Conservation (phyloP, 1,140 invertebrate species). For the Coenobita brevimanus region DNA sequence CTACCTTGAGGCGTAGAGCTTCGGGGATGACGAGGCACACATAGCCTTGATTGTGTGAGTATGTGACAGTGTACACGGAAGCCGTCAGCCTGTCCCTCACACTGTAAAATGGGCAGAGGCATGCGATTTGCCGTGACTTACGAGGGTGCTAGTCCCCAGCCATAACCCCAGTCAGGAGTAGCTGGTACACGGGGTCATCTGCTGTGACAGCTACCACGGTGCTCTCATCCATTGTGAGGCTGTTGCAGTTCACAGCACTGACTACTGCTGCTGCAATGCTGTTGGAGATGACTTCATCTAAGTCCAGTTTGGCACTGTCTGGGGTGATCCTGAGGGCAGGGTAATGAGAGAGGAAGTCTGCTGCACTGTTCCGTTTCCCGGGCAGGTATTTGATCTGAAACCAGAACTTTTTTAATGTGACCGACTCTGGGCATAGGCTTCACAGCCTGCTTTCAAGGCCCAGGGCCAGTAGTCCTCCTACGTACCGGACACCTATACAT, state of each 20-base stretch:
- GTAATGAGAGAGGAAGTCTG: too few relatives aligned
- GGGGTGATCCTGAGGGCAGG: background rate
- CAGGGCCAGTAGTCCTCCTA: too few relatives aligned
- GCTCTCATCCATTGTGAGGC: background rate
- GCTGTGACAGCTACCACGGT: background rate
- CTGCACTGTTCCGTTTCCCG: conserved; percentile 1
- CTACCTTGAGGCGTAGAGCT: background rate
- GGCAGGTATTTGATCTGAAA: conserved; percentile 14
- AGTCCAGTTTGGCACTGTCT: background rate
- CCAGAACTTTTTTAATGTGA: too few relatives aligned
- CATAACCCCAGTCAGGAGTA: background rate
- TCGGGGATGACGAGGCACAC: background rate
- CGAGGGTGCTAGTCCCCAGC: background rate
- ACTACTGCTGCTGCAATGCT: too few relatives aligned
- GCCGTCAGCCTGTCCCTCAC: too few relatives aligned
- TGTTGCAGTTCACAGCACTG: background rate
- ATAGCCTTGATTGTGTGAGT: too few relatives aligned
- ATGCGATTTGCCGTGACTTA: background rate
- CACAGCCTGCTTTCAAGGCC: too few relatives aligned
- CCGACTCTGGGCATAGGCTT: too few relatives aligned
- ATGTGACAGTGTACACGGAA: too few relatives aligned
- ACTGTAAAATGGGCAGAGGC: too few relatives aligned
- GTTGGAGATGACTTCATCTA: too few relatives aligned
- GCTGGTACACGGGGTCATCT: background rate
- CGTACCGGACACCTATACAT: too few relatives aligned